Conservation (phyloP, 2,113 vertebrate genomes). For the Camarhynchus parvulus region DNA sequence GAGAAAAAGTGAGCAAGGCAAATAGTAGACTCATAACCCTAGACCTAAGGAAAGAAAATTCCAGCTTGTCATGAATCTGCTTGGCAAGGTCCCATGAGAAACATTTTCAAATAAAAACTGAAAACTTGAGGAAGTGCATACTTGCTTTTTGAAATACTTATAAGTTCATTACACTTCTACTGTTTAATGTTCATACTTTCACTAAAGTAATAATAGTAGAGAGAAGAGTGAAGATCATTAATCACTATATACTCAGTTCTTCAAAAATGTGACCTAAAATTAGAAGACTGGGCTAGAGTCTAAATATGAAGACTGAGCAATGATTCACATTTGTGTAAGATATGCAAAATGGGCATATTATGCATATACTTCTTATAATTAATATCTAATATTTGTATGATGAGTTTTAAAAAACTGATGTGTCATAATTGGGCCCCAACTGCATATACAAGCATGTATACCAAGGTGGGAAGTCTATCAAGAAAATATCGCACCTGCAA, state of each 20-base stretch:
- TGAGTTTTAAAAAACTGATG: background rate
- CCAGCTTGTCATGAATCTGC: background rate
- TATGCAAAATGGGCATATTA: background rate
- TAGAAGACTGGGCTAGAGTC: background rate
- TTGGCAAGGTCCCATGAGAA: background rate
- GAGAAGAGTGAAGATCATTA: background rate
- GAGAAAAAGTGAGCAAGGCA: background rate
- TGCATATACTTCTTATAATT: background rate
- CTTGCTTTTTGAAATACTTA: background rate
- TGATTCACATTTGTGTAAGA: background rate
- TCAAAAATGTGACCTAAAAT: background rate
- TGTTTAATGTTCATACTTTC: background rate
- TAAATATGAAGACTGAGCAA: background rate
- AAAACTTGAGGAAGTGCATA: background rate
- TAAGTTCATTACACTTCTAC: background rate
- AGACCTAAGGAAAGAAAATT: background rate
- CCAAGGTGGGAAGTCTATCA: background rate
- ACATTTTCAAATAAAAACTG: background rate
- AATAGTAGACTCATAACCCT: background rate
- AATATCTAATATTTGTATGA: background rate
- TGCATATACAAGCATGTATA: background rate
- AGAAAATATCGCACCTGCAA: background rate
- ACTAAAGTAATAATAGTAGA: background rate
- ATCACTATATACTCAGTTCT: background rate
- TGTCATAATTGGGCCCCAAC: background rate